Conservation (phyloP, 2,888 invertebrate species). For the Netelia inedita region DNA sequence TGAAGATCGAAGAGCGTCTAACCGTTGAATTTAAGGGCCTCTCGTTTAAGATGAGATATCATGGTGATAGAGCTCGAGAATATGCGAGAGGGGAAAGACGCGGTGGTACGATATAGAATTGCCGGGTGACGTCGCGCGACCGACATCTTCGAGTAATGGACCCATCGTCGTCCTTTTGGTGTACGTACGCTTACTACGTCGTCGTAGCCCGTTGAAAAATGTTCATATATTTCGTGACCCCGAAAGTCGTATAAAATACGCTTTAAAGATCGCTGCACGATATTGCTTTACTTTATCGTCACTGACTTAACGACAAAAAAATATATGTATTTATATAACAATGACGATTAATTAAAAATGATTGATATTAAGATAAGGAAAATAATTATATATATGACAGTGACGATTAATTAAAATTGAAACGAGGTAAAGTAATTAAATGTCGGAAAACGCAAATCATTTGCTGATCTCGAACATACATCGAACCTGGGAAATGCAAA, state of each 20-base stretch:
- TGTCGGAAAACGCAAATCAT: too few species aligned
- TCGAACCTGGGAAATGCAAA: too few species aligned
- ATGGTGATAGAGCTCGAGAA: not conserved
- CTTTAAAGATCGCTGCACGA: not conserved
- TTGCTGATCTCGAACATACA: too few species aligned
- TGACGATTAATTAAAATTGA: too few species aligned
- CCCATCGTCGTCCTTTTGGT: conserved; percentile 11
- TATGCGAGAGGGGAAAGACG: not conserved
- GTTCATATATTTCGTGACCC: not conserved
- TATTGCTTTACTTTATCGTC: not conserved
- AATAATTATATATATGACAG: too few species aligned
- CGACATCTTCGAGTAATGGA: conserved; percentile 34
- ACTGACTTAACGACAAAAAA: too few species aligned
- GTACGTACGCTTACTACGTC: not conserved
- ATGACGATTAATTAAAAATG: too few species aligned
- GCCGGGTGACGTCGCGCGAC: conserved; percentile 34
- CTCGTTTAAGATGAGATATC: conserved; percentile 24
- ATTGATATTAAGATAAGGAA: too few species aligned
- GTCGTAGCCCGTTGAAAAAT: not conserved
- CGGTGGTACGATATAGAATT: conserved; percentile 6
- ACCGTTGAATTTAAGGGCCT: conserved; percentile 42
- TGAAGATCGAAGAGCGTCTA: conserved; percentile 6
- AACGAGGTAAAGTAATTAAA: too few species aligned
- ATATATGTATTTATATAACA: too few species aligned
- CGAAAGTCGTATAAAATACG: not conserved